These are phyloP conservation scores for Bradypodion ventrale DNA, from an alignment of 2,797 vertebrate genomes.

Conservation along the genomic window DNA sequence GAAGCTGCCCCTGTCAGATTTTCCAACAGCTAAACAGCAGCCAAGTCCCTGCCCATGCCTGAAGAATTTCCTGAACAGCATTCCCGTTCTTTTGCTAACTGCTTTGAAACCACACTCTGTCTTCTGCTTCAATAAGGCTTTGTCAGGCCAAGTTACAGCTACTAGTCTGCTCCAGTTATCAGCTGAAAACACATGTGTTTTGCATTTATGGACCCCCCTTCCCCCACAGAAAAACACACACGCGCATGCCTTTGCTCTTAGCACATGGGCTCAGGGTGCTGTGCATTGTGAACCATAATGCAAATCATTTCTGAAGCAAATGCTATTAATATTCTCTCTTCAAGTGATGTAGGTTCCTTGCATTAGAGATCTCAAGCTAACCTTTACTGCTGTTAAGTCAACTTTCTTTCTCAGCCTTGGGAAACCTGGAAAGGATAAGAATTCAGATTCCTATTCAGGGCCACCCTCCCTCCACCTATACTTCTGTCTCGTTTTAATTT, in stretches of 20 bases:
- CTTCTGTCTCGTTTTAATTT: conserved; percentile 58
- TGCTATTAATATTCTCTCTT: conserved; percentile 19
- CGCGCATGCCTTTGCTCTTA: background rate
- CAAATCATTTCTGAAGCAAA: conserved; percentile 28
- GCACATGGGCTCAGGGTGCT: conserved; percentile 38
- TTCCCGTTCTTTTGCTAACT: conserved; percentile 76
- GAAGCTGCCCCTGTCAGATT: conserved; percentile 86
- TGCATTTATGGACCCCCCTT: conserved; percentile 60
- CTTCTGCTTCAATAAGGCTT: conserved; percentile 76
- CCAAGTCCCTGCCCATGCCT: conserved; percentile 88
- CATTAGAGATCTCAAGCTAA: fast-evolving
- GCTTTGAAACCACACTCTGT: conserved; percentile 80
- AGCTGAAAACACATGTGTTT: conserved; percentile 82
- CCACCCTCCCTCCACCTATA: conserved; percentile 50
- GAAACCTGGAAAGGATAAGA: conserved; percentile 20
- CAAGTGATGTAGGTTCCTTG: background rate
- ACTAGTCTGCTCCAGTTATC: conserved; percentile 84
- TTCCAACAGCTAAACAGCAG: conserved; percentile 85
- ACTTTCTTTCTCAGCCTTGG: background rate
- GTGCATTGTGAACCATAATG: conserved; percentile 18
- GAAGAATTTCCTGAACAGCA: conserved; percentile 89
- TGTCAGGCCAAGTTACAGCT: conserved; percentile 79
- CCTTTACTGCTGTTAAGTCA: background rate
- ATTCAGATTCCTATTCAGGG: conserved; percentile 50
- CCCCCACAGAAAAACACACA: conserved; percentile 24